Evolutionary conservation across 53 echinoderm and acorn worm species (phyloP).

Genomic region (Mesocentrotus franciscanus): DNA sequence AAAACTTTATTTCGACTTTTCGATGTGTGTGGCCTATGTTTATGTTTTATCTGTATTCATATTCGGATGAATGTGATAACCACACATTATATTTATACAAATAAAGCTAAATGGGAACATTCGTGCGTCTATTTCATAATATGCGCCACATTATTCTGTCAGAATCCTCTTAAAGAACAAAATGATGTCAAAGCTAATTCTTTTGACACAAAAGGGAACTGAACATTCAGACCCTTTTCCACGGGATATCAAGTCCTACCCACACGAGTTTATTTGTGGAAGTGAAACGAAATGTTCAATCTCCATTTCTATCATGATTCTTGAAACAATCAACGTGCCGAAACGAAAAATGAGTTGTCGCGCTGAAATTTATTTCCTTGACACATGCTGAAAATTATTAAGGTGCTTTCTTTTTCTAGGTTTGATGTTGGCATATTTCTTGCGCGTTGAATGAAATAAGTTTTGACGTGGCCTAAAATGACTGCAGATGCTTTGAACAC

Average conservation of each 20-base stretch:
- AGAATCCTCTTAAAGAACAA: background rate
- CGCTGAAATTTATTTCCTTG: conserved; percentile 38
- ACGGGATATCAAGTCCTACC: background rate
- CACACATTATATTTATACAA: too few relatives aligned
- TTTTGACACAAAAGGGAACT: background rate
- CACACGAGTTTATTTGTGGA: background rate
- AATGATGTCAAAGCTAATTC: background rate
- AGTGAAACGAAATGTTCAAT: background rate
- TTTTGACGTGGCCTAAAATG: conserved; percentile 47
- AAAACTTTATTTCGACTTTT: too few relatives aligned
- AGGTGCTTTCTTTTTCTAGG: conserved; percentile 34
- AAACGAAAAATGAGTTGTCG: conserved; percentile 16
- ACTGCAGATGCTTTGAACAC: conserved; percentile 36
- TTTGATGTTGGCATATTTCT: conserved; percentile 8
- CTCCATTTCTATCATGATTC: background rate
- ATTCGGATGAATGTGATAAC: too few relatives aligned
- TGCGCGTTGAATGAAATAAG: conserved; percentile 18
- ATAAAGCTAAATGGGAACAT: background rate
- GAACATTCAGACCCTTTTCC: background rate
- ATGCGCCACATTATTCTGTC: background rate
- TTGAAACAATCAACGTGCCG: background rate
- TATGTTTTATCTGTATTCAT: too few relatives aligned
- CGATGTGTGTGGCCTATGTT: too few relatives aligned
- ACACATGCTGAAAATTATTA: conserved; percentile 43
- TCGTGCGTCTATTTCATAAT: background rate